Evolutionary conservation across 1,140 invertebrate species (phyloP), one percentile per base, ranked within the genome.

Genomic region (Plutomurus gul): DNA sequence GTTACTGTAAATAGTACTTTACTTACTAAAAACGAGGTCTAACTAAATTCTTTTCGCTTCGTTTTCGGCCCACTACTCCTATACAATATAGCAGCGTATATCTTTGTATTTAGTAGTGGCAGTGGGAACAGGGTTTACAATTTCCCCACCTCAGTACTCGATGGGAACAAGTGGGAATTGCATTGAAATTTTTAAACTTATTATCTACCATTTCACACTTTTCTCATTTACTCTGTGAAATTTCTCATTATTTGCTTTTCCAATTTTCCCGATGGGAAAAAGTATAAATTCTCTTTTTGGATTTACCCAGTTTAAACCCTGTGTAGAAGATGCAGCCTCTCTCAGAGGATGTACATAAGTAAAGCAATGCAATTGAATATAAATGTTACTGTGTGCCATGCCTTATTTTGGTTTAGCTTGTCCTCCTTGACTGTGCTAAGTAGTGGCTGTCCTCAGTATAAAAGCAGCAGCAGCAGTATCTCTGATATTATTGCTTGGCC

Each of bases 1-100:
- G 16, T n/a, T n/a, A n/a, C n/a, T n/a, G 56, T 65, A 65, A 65
- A 30, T 65, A 65, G 30, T 65, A n/a, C 47, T 51, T 51, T 51
- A 51, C 18, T 51, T 22, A 51, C 47, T 51, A 51, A 51, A 18
- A 65, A 33, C 36, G 36, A 33, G 27, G 56, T 65, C 36, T 33
- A n/a, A 65, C 27, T 2, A 43, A 43, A 43, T 10, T 43, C 39
- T 43, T n/a, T 43, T 43, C 7, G 2, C 10, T 43, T 43, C n/a
- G 7, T 10, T n/a, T 43, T 43, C n/a, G 39, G 39, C 39, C 39
- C 39, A 43, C 39, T 43, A 10, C 11, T 13, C 39, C n/a, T n/a
- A 10, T 13, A 43, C 7, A 43, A 43, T 43, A n/a, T 43, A n/a
- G 10, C 39, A 43, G n/a, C 7, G n/a, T n/a, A 3, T n/a, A 43